Evolutionary conservation across 2,888 invertebrate genomes (phyloP), one percentile per base, ranked within the genome.

Genomic region (Eulithis testata): DNA sequence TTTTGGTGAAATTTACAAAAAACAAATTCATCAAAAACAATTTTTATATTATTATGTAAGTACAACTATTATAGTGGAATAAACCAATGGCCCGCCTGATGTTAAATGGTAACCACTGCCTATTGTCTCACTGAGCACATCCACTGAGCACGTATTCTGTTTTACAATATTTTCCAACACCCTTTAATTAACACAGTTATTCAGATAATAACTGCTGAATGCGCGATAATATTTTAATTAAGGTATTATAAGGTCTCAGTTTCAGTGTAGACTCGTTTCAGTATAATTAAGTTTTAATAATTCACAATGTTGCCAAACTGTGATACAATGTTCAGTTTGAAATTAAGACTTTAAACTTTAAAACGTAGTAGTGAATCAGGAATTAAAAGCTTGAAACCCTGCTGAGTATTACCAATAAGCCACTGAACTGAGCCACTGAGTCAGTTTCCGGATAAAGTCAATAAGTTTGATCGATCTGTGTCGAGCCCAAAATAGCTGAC

Each of bases 211-310:
- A 68, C 63, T 60, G 52, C 59, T 68, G 69, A 65, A 69, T 68
- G 65, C 54, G 63, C 66, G 54, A 65, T 62, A 51, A 21, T 57
- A 64, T 60, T 69, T 69, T 72, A 73, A 73, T 71, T 67, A 72
- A 72, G 73, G 68, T 65, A 63, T 67, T 66, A 65, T 57, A 58
- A 45, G 60, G 64, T 69, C 72, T 60, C 64, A 71, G 68, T 68
- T 65, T 68, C 60, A 60, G 63, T 63, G 40, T 11, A 12, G 21
- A 50, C 44, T 55, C 51, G 47, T 49, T 57, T 12, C 43, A 27
- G 55, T 50, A 61, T 73, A 74, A 74, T 71, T 70, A 74, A 70
- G 71, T 69, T 73, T 74, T 71, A 72, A 74, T 73, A 74, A 72
- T 73, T 71, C 62, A 74, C 60, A 62, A 58, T 66, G 67, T 67